phyloP scores from a whole-genome alignment of 2,888 invertebrate genomes.

The Acleris holmiana region DNA sequence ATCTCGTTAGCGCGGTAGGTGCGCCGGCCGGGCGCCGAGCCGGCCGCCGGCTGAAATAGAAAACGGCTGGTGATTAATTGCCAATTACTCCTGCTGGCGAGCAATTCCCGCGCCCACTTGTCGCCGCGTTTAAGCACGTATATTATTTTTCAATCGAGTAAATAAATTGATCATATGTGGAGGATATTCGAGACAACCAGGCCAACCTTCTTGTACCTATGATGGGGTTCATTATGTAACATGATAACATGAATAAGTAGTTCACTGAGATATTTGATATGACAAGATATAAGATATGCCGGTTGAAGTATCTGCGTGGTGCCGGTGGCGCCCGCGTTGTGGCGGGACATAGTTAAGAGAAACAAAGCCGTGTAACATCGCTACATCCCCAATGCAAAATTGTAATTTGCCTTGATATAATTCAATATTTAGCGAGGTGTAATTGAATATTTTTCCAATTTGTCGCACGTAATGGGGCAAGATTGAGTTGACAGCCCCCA shows the following conservation, averaged over 20 bases:
- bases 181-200: constrained; percentile 2
- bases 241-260: background rate
- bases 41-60: constrained; percentile 75
- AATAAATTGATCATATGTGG: constrained; percentile 54
- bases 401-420: constrained; percentile 83
- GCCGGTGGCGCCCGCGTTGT: background rate
- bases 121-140: constrained; percentile 62
- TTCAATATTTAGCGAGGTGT: constrained; percentile 82
- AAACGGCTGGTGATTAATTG: constrained; percentile 82
- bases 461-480: constrained; percentile 84
- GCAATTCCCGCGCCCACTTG: constrained; percentile 77
- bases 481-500: constrained; percentile 82
- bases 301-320: background rate
- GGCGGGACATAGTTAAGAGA: constrained; percentile 3
- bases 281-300: background rate
- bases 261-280: background rate
- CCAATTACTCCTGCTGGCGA: constrained; percentile 78
- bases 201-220: background rate
- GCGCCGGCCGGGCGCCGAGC: constrained; percentile 43
- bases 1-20: constrained; percentile 62
- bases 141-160: constrained; percentile 64
- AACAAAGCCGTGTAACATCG: constrained; percentile 45
- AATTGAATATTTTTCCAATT: constrained; percentile 85
- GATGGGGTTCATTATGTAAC: background rate
- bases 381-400: constrained; percentile 71